Conservation (phyloP, 2,888 invertebrate genomes). For the Fabriciana adippe region DNA sequence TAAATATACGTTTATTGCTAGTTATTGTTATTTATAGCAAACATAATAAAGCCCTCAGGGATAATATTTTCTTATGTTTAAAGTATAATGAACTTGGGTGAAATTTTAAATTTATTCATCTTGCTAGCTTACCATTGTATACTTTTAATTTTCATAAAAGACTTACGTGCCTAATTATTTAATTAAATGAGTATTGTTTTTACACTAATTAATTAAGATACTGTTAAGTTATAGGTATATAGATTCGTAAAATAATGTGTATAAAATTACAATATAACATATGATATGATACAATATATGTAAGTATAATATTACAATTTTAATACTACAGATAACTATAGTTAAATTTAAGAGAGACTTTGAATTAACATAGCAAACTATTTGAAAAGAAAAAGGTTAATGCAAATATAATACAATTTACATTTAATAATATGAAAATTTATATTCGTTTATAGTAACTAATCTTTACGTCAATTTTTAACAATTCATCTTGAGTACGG, state of each 20-base stretch:
- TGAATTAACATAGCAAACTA: too few species aligned
- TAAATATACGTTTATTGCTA: constrained; percentile 35
- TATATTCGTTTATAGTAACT: constrained; percentile 43
- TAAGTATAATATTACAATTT: background rate
- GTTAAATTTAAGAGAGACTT: too few species aligned
- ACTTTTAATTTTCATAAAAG: constrained; percentile 32
- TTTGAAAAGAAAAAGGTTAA: too few species aligned
- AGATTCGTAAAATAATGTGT: too few species aligned
- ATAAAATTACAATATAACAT: too few species aligned
- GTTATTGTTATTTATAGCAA: constrained; percentile 43
- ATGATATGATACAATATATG: too few species aligned
- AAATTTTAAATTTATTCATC: constrained; percentile 36
- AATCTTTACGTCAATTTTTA: constrained; percentile 63
- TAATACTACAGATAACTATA: background rate
- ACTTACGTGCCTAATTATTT: constrained; percentile 9
- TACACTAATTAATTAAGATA: background rate
- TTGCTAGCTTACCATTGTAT: constrained; percentile 2
- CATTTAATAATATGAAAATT: constrained; percentile 14
- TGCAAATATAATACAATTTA: background rate
- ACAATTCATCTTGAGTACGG: constrained; percentile 66
- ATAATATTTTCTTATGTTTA: constrained; percentile 36
- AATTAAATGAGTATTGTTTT: constrained; percentile 13
- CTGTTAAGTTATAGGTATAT: too few species aligned
- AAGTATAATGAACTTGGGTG: constrained; percentile 35
- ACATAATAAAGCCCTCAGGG: constrained; percentile 38